Base-by-base conservation (phyloP, 2,797 vertebrate species). In the Pogonophryne albipinna region DNA sequence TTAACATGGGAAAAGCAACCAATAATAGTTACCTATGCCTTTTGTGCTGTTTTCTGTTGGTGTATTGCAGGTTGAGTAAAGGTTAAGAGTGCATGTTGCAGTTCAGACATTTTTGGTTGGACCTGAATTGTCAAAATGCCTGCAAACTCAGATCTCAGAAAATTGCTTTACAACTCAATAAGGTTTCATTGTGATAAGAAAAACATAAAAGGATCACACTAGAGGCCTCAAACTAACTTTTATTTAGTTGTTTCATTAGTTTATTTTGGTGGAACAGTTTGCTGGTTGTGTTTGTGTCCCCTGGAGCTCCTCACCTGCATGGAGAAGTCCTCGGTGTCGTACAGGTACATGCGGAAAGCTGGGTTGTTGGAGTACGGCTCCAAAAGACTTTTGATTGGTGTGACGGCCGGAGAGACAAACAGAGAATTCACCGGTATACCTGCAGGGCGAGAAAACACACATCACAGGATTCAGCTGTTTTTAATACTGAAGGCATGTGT, bases 351-450 rank as follows among this genome's bases (percentile, higher is more conserved):
- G 42, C 98, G 96, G 82, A 98, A 79, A 1, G 94, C 95, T 1
- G 98, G 98, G 80, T 99, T 99, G 91, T 99, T 99, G 12, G 97
- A 96, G 60, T 95, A 96, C 1, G 80, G 87, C 84, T 96, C 90
- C 51, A 5, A 10, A 5, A 91, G 5, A 13, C 45, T 50, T 88
- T 91, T 98, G 89, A 98, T 97, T 1, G 98, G 98, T 2, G 98
- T 99, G 23, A 99, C 93, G 70, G 98, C 97, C 87, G 98, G 97
- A 4, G 97, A 94, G 83, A 99, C 97, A 63, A 99, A 99, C 13
- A 96, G 74, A 66, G 97, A 97, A 84, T 91, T 97, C 77, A 98
- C 58, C 38, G 98, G 95, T 58, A 89, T 94, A 44, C 95, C 98
- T 99, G 49, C 5, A 79, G 45, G 64, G 52, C 9, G 47, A 67